phyloP scores from a whole-genome alignment of 2,113 vertebrate species.

The Pristiophorus japonicus region DNA sequence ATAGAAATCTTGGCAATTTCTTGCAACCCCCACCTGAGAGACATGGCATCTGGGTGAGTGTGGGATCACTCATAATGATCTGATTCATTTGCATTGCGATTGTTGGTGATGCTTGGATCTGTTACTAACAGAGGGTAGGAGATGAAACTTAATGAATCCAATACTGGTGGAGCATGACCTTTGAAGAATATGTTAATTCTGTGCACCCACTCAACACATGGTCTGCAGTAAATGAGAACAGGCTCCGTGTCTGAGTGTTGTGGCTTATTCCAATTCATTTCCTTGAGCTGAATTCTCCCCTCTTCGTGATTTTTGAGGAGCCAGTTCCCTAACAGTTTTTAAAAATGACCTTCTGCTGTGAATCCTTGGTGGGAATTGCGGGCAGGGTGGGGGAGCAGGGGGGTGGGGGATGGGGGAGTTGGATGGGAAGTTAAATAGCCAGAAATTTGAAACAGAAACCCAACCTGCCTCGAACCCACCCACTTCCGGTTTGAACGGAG shows the following conservation, averaged over 20 bases:
- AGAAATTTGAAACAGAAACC: too few species aligned
- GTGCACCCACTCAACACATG: not conserved
- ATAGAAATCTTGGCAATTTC: not conserved
- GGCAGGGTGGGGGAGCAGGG: too few species aligned
- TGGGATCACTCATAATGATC: not conserved
- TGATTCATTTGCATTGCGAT: not conserved
- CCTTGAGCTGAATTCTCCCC: not conserved
- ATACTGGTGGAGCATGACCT: not conserved
- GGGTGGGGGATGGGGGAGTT: too few species aligned
- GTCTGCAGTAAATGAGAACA: too few species aligned
- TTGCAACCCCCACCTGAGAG: not conserved
- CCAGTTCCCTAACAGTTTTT: not conserved
- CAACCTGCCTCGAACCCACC: too few species aligned
- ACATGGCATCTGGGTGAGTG: not conserved
- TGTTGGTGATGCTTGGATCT: not conserved
- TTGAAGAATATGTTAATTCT: not conserved
- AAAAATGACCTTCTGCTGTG: not conserved
- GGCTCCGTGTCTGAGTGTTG: not conserved
- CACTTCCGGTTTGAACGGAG: too few species aligned
- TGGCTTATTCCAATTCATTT: not conserved
- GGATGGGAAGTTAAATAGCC: too few species aligned
- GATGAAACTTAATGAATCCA: not conserved
- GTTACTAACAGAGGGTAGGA: too few species aligned
- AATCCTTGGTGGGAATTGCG: not conserved
- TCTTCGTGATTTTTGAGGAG: not conserved